Evolutionary conservation across 2,888 invertebrate genomes (phyloP).

Genomic region (Hypena proboscidalis): DNA sequence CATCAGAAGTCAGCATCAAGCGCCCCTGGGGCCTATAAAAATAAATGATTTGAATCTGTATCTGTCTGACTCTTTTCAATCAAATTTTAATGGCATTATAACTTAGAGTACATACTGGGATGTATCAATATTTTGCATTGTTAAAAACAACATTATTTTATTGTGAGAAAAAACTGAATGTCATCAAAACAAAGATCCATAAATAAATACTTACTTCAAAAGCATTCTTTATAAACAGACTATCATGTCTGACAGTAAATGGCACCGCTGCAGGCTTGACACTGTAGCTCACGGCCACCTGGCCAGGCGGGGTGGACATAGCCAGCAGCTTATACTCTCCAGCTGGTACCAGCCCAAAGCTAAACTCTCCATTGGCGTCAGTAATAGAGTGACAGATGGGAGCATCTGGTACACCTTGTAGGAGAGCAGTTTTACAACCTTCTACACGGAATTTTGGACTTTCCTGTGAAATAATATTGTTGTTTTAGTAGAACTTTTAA

Average conservation of each 20-base stretch:
- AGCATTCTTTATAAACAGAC: constrained; percentile 85
- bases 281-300: constrained; percentile 89
- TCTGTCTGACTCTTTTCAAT: no score
- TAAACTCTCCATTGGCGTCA: constrained; percentile 90
- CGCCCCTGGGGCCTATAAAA: no score
- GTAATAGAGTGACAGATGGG: constrained; percentile 91
- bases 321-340: constrained; percentile 91
- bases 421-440: constrained; percentile 86
- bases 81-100: no score
- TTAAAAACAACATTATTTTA: no score
- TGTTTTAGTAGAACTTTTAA: no score
- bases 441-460: constrained; percentile 75
- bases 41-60: no score
- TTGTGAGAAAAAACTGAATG: no score
- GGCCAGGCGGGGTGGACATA: constrained; percentile 80
- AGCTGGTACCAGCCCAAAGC: constrained; percentile 91
- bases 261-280: constrained; percentile 89
- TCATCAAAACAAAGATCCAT: no score
- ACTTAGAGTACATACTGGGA: no score
- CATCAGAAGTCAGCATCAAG: no score
- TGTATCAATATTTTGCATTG: no score
- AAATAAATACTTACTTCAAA: constrained; percentile 86
- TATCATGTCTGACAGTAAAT: constrained; percentile 89
- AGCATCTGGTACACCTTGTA: constrained; percentile 83
- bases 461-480: constrained; percentile 58